Evolutionary conservation across 1,140 invertebrate species (phyloP), one percentile per base, ranked within the genome.

Genomic region (Leptinotarsa texana): DNA sequence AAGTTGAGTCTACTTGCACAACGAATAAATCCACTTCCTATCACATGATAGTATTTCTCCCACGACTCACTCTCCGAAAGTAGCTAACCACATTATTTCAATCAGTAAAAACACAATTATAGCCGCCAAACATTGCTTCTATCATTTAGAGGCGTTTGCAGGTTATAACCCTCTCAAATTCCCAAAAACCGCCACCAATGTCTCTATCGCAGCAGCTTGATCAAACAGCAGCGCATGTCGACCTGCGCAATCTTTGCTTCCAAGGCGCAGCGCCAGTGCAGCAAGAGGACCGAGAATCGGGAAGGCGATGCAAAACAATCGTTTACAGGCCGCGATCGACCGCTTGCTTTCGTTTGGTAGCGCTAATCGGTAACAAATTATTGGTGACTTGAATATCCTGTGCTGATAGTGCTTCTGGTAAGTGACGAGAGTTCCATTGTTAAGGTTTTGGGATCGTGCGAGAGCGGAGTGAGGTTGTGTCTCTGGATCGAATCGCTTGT

Each of bases 211-310:
- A 18, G 51, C 51, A 17, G 51, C 51, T 42, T 8, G 33, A 42
- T 42, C 8, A 0, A 62, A 3, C 3, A n/a, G 15, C 21, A 17
- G 33, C 66, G 66, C 66, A 68, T 42, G 66, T 13, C 2, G 51
- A 57, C 69, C 18, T 62, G 69, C 69, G 69, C 69, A n/a, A 3
- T 62, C 57, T 21, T 15, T 8, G 0, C 27, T 48, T n/a, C 47
- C 71, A 42, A 73, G 70, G 74, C 77, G 74, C 77, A 75, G 72
- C 77, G 74, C 69, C 72, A 78, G 77, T 78, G 77, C 77, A 78
- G 77, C 66, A 76, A 62, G 24, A 72, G 4, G 0, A 18, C n/a
- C 51, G 63, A 66, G 76, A 51, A 63, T 49, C 57, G 69, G 51
- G 63, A 62, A 74, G 66, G 51, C 63, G 51, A 49, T 62, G 51